Percentiles rank a stretch among this genome's conserved stretches.
These are phyloP conservation scores for Xestia sexstrigata DNA, from an alignment of 2,888 invertebrate genomes.

Conservation along the genomic window DNA sequence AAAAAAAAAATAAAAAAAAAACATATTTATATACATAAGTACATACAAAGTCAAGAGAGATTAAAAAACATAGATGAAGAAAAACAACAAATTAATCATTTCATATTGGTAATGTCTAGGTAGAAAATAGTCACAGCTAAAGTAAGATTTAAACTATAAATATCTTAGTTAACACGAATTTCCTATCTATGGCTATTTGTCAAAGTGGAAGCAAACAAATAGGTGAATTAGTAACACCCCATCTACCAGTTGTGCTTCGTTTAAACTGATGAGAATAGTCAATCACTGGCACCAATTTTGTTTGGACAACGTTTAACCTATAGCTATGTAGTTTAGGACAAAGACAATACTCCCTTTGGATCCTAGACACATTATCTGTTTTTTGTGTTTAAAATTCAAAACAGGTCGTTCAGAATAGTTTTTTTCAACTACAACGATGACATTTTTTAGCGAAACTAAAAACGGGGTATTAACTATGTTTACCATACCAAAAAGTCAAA, in stretches of 20 bases:
- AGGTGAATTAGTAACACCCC: slow-evolving; percentile 79
- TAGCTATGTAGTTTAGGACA: not conserved
- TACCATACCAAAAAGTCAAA: too few relatives aligned
- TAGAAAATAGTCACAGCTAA: not conserved
- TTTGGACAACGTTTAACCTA: not conserved
- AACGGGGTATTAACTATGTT: too few relatives aligned
- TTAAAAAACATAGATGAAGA: too few relatives aligned
- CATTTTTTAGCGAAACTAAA: not conserved
- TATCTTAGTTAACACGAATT: slow-evolving; percentile 83
- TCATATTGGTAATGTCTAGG: not conserved
- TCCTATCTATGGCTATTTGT: slow-evolving; percentile 84
- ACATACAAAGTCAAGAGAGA: too few relatives aligned
- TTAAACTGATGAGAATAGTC: slow-evolving; percentile 34
- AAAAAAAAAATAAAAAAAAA: too few relatives aligned
- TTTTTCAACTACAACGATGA: not conserved
- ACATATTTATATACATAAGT: too few relatives aligned
- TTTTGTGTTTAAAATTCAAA: not conserved
- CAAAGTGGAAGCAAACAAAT: slow-evolving; percentile 84
- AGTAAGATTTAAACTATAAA: slow-evolving; percentile 74
- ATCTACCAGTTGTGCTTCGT: slow-evolving; percentile 66
- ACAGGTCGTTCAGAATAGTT: not conserved
- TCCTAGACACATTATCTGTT: not conserved
- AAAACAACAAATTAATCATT: too few relatives aligned
- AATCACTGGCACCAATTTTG: slow-evolving; percentile 28
- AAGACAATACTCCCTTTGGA: not conserved